Evolutionary conservation across 2,888 invertebrate genomes (phyloP), one percentile per base, ranked within the genome.

Genomic region (Andrena bicolor): DNA sequence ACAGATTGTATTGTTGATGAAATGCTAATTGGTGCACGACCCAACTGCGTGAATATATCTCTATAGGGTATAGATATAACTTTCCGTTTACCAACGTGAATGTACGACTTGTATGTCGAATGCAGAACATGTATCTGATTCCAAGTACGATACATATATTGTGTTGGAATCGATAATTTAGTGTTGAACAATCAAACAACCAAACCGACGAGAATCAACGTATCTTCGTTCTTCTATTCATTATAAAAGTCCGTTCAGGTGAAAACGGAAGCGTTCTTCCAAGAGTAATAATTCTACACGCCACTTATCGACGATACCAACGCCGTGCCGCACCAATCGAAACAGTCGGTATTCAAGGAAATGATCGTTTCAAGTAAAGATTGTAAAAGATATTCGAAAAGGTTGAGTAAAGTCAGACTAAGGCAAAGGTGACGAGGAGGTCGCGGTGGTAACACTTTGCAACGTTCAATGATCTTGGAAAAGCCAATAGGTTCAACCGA

Each of bases 111-210:
- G 0, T 41, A 41, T 16, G 41, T 41, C 41, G 41, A 41, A 41
- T 41, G 13, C 16, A 41, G 41, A 13, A 4, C 41, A 41, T 41
- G 16, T 41, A 41, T 41, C 41, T 41, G 16, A 41, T 41, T 16
- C 41, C 13, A 16, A 41, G 41, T 10, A 63, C 32, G 2, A 53
- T 32, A 72, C 20, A n/a, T 35, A 41, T n/a, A 56, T 56, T 20
- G 8, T 1, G 10, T 13, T 2, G 2, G 0, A 16, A 69, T 69
- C 69, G 58, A 74, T 74, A 74, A 69, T 69, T 58, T 41, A 69
- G 30, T 30, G 32, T 32, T 69, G 30, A 30, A 58, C 48, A 48
- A 23, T n/a, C 32, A 53, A 69, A 69, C 68, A 56, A 69, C 53
- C 35, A 56, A 56, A 69, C 56, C 13, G 16, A 60, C 60, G 60